These are phyloP conservation scores for Amniataba percoides DNA, from an alignment of 2,797 vertebrate genomes.

Conservation along the genomic window DNA sequence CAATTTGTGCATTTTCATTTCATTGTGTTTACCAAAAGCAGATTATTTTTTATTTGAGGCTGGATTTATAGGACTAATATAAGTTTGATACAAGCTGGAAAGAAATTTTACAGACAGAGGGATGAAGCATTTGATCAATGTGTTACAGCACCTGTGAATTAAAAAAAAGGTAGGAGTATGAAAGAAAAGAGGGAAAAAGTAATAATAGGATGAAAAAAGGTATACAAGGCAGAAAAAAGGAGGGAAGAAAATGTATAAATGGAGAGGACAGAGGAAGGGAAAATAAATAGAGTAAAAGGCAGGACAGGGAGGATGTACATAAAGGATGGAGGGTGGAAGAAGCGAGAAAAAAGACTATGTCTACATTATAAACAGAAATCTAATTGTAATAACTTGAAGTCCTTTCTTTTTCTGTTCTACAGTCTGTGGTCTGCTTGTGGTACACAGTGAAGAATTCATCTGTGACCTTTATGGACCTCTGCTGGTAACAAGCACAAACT, in stretches of 20 bases:
- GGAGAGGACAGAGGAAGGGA: not conserved
- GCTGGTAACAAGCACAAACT: not conserved
- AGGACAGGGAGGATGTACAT: no score
- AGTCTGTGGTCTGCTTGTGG: not conserved
- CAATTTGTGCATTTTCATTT: not conserved
- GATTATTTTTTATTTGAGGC: not conserved
- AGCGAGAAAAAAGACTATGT: no score
- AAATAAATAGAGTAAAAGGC: no score
- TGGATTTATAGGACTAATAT: not conserved
- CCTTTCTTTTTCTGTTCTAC: not conserved
- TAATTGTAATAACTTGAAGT: not conserved
- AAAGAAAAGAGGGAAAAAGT: not conserved
- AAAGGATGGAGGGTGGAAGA: no score
- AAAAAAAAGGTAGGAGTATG: not conserved
- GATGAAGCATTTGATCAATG: not conserved
- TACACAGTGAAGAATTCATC: not conserved
- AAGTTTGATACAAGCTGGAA: not conserved
- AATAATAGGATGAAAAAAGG: not conserved
- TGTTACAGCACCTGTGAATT: not conserved
- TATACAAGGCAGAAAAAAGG: no score
- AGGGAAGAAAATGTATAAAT: not conserved
- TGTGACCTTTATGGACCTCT: not conserved
- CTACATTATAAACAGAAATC: not conserved
- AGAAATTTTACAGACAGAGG: not conserved
- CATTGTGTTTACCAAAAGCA: not conserved